phyloP scores from a whole-genome alignment of 2,888 invertebrate genomes.

The Lottia scabra region DNA sequence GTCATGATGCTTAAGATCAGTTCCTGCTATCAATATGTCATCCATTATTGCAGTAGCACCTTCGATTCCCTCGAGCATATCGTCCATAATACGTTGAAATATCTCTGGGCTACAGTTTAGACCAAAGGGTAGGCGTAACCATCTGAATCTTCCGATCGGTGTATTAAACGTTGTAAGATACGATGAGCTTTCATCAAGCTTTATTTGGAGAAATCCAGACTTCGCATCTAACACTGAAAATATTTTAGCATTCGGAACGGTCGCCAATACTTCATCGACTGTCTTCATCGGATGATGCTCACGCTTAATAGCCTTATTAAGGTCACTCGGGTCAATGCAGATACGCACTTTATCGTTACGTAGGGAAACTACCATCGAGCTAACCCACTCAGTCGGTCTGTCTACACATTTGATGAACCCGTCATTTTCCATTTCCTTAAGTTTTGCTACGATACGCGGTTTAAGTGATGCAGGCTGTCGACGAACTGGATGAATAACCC shows the following conservation, averaged over 20 bases:
- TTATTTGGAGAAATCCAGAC: conserved; percentile 41
- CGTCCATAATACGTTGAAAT: conserved; percentile 38
- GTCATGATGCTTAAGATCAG: conserved; percentile 32
- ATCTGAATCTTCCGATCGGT: conserved; percentile 37
- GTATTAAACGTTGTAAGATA: conserved; percentile 44
- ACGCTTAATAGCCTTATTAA: conserved; percentile 33
- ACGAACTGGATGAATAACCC: conserved; percentile 28
- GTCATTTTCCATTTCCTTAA: conserved; percentile 38
- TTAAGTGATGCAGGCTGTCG: conserved; percentile 26
- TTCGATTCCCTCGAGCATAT: conserved; percentile 33
- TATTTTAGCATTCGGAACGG: conserved; percentile 37
- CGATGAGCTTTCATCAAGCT: conserved; percentile 34
- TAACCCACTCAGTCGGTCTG: conserved; percentile 42
- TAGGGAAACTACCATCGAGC: conserved; percentile 36
- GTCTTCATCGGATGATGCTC: conserved; percentile 38
- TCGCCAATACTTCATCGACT: conserved; percentile 37
- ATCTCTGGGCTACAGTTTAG: conserved; percentile 40
- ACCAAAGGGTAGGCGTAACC: conserved; percentile 39
- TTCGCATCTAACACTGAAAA: no score
- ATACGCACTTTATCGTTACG: conserved; percentile 37
- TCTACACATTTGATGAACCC: conserved; percentile 32
- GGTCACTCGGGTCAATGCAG: conserved; percentile 37
- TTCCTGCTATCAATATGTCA: conserved; percentile 36
- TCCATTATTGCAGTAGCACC: conserved; percentile 37
- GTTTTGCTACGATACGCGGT: conserved; percentile 26